Evolutionary conservation across 2,888 invertebrate genomes (phyloP).

Genomic region (Chrysodeixis includens): DNA sequence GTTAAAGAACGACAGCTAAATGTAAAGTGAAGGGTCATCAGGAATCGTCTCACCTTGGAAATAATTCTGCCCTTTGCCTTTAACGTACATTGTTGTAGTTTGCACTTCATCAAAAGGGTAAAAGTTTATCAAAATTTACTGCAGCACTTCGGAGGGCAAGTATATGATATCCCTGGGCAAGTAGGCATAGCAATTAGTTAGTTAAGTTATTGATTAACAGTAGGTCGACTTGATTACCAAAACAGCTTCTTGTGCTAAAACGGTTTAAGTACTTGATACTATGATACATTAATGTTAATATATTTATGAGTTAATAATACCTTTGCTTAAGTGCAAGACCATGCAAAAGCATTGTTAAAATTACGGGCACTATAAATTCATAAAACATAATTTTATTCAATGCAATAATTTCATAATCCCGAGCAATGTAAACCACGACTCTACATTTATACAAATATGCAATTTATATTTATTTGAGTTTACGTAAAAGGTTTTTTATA

Average conservation of each 20-base stretch:
- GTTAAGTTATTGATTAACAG: too few species aligned
- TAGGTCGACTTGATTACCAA: too few species aligned
- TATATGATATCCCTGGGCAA: too few species aligned
- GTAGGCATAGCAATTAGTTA: too few species aligned
- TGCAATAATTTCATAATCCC: background rate
- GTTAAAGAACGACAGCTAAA: constrained; percentile 6
- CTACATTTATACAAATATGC: constrained; percentile 13
- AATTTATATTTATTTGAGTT: constrained; percentile 11
- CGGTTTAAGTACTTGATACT: too few species aligned
- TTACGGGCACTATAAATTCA: background rate
- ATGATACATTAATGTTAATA: too few species aligned
- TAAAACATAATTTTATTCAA: background rate
- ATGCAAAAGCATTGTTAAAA: background rate
- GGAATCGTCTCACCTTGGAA: constrained; percentile 7
- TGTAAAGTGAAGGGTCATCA: constrained; percentile 6
- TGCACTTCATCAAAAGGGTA: background rate
- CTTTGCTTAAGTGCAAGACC: background rate
- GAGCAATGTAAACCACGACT: constrained; percentile 9
- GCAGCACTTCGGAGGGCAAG: too few species aligned
- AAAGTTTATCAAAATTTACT: background rate
- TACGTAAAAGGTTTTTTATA: constrained; percentile 15
- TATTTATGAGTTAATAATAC: background rate
- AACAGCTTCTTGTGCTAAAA: too few species aligned
- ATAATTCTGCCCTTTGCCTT: constrained; percentile 3
- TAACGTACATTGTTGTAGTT: background rate